Percentiles rank a stretch among this genome's conserved stretches.
Evolutionary conservation across 2,113 vertebrate species (phyloP).

Genomic region (Leucosticte australis): DNA sequence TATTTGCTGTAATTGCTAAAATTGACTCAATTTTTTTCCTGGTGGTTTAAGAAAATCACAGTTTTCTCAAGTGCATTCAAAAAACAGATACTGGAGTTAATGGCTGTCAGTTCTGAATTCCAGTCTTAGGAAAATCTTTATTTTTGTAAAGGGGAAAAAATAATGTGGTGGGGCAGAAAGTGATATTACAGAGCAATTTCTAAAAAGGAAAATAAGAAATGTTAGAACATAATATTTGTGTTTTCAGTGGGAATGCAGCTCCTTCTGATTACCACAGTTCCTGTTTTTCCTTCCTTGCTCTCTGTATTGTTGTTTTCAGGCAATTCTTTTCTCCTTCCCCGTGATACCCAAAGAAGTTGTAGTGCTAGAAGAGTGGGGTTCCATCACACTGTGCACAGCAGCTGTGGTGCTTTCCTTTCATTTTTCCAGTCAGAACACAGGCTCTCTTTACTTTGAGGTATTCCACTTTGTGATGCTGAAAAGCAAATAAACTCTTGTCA

Average conservation of each 20-base stretch:
- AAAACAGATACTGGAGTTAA: neutral
- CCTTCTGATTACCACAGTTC: neutral
- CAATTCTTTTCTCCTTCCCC: neutral
- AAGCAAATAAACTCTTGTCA: neutral
- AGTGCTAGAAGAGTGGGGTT: neutral
- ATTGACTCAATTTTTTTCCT: neutral
- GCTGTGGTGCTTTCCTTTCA: neutral
- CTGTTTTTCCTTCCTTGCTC: neutral
- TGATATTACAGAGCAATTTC: neutral
- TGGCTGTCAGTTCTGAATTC: neutral
- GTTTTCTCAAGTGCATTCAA: neutral
- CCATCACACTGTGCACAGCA: fast-evolving
- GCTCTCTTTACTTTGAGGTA: neutral
- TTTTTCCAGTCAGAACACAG: neutral
- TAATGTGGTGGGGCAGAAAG: too few species aligned
- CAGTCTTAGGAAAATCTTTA: neutral
- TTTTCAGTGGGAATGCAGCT: neutral
- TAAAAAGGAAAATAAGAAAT: neutral
- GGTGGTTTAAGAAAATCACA: neutral
- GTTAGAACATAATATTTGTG: neutral
- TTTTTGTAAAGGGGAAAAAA: neutral
- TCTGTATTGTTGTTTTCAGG: neutral
- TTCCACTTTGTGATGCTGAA: neutral
- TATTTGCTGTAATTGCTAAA: neutral
- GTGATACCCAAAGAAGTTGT: neutral